Percentiles rank a stretch among this genome's conserved stretches.
These are phyloP conservation scores for Mus pahari DNA, from an alignment of 2,113 vertebrate genomes.

Conservation along the genomic window DNA sequence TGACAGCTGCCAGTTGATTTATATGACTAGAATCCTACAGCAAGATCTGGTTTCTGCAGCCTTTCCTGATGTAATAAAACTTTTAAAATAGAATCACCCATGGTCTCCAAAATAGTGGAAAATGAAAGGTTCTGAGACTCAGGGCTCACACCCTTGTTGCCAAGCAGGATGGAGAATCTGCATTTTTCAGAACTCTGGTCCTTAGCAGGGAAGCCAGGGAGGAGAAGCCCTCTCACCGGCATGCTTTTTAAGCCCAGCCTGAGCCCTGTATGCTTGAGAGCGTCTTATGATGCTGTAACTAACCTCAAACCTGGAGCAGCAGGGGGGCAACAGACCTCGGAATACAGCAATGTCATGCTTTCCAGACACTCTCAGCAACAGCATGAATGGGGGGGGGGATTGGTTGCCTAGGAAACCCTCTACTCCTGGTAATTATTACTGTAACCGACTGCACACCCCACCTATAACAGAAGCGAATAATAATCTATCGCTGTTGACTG, in stretches of 20 bases:
- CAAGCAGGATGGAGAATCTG: conserved; percentile 82
- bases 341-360: conserved; percentile 94
- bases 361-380: conserved; percentile 88
- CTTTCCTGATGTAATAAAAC: conserved; percentile 57
- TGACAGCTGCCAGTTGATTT: conserved; percentile 81
- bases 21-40: conserved; percentile 67
- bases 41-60: conserved; percentile 64
- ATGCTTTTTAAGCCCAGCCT: conserved; percentile 87
- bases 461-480: conserved; percentile 99
- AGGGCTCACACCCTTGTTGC: conserved; percentile 75
- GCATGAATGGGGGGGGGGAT: conserved; percentile 89
- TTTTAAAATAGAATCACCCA: conserved; percentile 37
- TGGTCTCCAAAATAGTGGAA: conserved; percentile 57
- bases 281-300: conserved; percentile 89
- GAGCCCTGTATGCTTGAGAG: conserved; percentile 88
- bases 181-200: conserved; percentile 85
- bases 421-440: conserved; percentile 98
- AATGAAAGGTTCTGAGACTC: conserved; percentile 76
- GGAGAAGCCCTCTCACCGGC: conserved; percentile 71
- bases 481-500: conserved; percentile 95
- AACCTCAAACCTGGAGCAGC: conserved; percentile 89
- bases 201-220: conserved; percentile 82
- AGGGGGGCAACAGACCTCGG: conserved; percentile 88
- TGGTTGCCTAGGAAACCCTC: conserved; percentile 98
- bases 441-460: conserved; percentile 99